Evolutionary conservation across 2,113 vertebrate species (phyloP), one percentile per base, ranked within the genome.

Genomic region (Lophochroa leadbeateri): DNA sequence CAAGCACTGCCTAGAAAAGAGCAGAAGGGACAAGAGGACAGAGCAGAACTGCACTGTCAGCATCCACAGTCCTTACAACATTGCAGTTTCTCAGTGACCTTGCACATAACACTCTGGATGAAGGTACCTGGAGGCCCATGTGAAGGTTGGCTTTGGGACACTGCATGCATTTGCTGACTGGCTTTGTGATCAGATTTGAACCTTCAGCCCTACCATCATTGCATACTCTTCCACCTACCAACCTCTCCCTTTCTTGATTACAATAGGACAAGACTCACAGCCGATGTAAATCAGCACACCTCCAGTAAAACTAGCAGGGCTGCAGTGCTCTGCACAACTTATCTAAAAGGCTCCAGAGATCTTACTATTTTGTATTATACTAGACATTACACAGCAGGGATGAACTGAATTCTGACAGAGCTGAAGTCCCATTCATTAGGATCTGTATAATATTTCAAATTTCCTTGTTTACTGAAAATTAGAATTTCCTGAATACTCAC

Each of bases 91-190:
- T 58, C 17, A n/a, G 52, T 31, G 88, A 49, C 31, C 47, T 70
- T 50, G 44, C 43, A 43, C 0, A 0, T 6, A 19, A 27, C 9
- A 11, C 3, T 8, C 0, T 0, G 53, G 53, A 52, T 29, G 61
- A 13, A 55, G 46, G 74, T 37, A 50, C n/a, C 69, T 21, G 47
- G 31, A 61, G 43, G 25, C 16, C n/a, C 8, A 1, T 0, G 4
- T 4, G 46, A 53, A 52, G 55, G 39, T 1, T 84, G 88, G 29
- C 15, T 69, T 82, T 60, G 72, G 53, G 82, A n/a, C 75, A 71
- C 5, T 1, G 0, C 1, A 0, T 11, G 27, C 21, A 13, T 80
- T 80, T 52, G 1, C 23, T 68, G 57, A 67, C 50, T 49, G 35
- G 47, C 20, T 76, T 57, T 72, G 46, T 25, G 31, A 10, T 28